Conservation (phyloP, 2,888 invertebrate genomes). For the Scaptomyza tumidula region DNA sequence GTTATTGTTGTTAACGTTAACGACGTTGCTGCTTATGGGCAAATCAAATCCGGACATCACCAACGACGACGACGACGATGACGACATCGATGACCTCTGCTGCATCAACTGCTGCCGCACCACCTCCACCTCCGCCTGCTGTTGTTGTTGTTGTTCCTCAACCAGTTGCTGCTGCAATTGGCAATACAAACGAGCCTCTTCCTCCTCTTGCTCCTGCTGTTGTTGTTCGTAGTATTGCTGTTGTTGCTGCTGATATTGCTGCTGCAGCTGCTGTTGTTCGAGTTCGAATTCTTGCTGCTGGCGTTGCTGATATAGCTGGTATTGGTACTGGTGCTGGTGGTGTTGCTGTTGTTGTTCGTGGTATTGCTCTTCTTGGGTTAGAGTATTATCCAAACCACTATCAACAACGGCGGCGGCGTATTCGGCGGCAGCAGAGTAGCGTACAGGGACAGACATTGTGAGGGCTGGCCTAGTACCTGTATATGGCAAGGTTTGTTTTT, state of each 20-base stretch:
- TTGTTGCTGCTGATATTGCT: conserved; percentile 55
- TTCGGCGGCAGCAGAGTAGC: conserved; percentile 85
- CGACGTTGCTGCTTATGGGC: conserved; percentile 43
- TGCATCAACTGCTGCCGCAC: conserved; percentile 84
- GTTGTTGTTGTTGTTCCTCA: conserved; percentile 80
- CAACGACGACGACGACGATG: conserved; percentile 70
- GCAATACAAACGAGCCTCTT: conserved; percentile 70
- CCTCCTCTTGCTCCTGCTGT: conserved; percentile 42
- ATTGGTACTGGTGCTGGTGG: conserved; percentile 16
- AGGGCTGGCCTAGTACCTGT: conserved; percentile 85
- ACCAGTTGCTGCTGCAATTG: conserved; percentile 69
- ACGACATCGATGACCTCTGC: conserved; percentile 83
- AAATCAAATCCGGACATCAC: conserved; percentile 70
- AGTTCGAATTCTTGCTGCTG: conserved; percentile 35
- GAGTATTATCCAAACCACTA: conserved; percentile 83
- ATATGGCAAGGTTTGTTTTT: conserved; percentile 63
- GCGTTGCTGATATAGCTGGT: conserved; percentile 46
- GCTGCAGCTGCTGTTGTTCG: conserved; percentile 51
- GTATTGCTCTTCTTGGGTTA: conserved; percentile 83
- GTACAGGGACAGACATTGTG: conserved; percentile 85
- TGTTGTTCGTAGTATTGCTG: conserved; percentile 51
- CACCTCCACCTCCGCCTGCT: conserved; percentile 67
- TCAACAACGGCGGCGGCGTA: conserved; percentile 84
- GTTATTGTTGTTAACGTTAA: conserved; percentile 26
- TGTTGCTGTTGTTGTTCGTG: conserved; percentile 76